These are phyloP conservation scores for Erithacus rubecula DNA, from an alignment of 2,797 vertebrate genomes.

Conservation along the genomic window DNA sequence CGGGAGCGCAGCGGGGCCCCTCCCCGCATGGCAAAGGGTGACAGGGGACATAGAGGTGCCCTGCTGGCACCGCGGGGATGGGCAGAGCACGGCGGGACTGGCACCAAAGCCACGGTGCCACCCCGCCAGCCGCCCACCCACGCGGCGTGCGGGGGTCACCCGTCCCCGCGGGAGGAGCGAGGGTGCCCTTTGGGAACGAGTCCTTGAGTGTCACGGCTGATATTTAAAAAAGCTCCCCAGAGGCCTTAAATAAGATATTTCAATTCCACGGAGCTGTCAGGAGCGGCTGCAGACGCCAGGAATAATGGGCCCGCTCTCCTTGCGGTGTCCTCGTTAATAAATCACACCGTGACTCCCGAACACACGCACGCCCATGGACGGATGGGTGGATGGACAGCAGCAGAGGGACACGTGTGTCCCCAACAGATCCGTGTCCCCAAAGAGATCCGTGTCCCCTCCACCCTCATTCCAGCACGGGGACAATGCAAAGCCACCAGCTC, in stretches of 20 bases:
- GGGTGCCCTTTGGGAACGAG: constrained; percentile 61
- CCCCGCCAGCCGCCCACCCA: neutral
- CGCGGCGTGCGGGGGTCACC: fast-evolving
- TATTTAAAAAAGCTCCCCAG: constrained; percentile 76
- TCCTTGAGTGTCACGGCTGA: constrained; percentile 74
- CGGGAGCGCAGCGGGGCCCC: neutral
- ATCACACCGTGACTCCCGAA: neutral
- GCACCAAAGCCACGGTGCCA: neutral
- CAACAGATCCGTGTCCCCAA: neutral
- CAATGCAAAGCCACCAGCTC: fast-evolving
- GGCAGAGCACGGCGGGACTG: neutral
- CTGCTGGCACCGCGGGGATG: fast-evolving
- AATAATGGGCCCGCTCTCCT: constrained; percentile 73
- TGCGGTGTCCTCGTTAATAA: constrained; percentile 73
- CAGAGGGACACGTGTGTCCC: fast-evolving
- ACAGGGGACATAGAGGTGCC: neutral
- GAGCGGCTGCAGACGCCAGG: constrained; percentile 56
- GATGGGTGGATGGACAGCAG: fast-evolving
- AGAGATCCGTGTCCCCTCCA: neutral
- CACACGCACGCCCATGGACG: fast-evolving
- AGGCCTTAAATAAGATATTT: constrained; percentile 78
- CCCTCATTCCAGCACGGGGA: fast-evolving
- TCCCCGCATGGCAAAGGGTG: fast-evolving
- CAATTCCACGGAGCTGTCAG: constrained; percentile 77
- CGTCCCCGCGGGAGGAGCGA: neutral